These are phyloP conservation scores for Pycnonotus jocosus DNA, from an alignment of 2,113 vertebrate species.

Conservation along the genomic window DNA sequence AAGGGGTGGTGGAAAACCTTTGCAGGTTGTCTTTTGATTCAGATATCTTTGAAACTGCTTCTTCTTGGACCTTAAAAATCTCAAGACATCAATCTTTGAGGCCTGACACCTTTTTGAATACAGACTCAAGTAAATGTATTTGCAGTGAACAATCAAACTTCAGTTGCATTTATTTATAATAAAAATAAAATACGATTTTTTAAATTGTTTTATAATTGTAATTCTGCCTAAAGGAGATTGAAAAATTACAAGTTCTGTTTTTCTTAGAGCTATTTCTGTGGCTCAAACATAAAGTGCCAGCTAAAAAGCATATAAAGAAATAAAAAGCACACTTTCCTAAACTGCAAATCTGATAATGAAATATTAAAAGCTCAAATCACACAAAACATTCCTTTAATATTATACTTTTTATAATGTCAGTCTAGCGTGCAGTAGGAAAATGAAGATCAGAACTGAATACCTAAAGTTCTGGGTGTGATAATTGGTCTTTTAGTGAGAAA, in stretches of 20 bases:
- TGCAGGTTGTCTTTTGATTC: background rate
- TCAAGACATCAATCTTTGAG: background rate
- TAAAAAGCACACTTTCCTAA: background rate
- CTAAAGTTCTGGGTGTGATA: background rate
- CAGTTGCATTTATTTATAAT: background rate
- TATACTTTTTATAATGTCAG: background rate
- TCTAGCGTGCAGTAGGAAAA: background rate
- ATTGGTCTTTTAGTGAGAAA: background rate
- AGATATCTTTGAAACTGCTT: background rate
- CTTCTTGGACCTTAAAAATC: background rate
- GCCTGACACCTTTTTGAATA: background rate
- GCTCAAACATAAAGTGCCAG: fast-evolving
- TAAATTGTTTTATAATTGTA: background rate
- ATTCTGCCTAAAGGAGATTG: background rate
- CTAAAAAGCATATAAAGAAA: background rate
- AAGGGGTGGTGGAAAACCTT: background rate
- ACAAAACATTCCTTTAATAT: background rate
- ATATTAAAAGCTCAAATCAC: background rate
- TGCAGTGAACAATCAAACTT: background rate
- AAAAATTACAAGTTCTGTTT: background rate
- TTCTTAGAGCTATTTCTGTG: background rate
- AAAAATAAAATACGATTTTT: background rate
- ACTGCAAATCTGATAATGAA: background rate
- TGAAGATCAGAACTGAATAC: background rate
- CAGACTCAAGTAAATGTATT: background rate